Base-by-base conservation (phyloP, 2,797 vertebrate genomes). In the Eulemur rubriventer region DNA sequence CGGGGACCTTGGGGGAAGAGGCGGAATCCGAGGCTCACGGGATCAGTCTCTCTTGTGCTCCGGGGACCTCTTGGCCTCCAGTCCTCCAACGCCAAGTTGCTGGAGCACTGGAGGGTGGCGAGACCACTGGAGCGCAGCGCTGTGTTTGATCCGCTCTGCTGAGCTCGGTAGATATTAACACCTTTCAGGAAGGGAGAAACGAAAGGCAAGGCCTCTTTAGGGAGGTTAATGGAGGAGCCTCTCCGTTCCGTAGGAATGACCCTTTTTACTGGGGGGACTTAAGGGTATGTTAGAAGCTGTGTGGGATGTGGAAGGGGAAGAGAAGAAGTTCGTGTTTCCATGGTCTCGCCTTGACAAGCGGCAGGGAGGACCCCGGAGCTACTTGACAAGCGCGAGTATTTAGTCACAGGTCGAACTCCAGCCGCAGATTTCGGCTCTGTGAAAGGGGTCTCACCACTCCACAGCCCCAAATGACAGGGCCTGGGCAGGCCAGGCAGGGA, bases 31-130 rank as follows among this genome's bases (percentile, higher is more conserved):
- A 20, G 14, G 13, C 50, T 76, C 52, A 1, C 4, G 2, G 1
- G 4, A 46, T 22, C 1, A 14, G 22, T 4, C 73, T 70, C 50
- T 65, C 61, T 43, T 0, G 0, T 2, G n/a, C 30, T 13, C 33
- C 26, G 1, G 26, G 79, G 38, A 13, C 63, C 65, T 52, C 26
- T 4, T 9, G 81, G 43, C 46, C 78, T 61, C 35, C 33, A 1
- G 20, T 8, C 72, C 76, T 73, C 50, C 46, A 57, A 12, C 55
- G n/a, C 55, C 52, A 35, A 18, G 9, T 24, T 1, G 7, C 67
- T 2, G 26, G 78, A 52, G 41, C 48, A 0, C 82, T 28, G 35
- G 61, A 65, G 70, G 35, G 26, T 2, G 38, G 46, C 4, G 0
- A 33, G 81, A 10, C 12, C 30, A 4, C 59, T n/a, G 33, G 46